Evolutionary conservation across 2,113 vertebrate genomes (phyloP).

Genomic region (Megalops atlanticus): DNA sequence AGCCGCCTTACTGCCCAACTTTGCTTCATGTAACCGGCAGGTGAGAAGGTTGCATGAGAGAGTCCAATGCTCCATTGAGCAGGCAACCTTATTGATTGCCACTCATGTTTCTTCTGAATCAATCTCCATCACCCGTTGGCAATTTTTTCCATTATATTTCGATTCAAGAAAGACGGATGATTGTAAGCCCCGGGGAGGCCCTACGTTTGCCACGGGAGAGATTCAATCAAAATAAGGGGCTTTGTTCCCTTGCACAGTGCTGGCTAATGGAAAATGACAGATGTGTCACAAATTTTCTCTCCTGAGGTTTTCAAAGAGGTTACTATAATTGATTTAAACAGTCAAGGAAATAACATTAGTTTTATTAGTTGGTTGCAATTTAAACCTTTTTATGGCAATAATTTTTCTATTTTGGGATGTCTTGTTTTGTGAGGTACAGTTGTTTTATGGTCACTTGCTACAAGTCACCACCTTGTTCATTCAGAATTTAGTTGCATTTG

Average conservation of each 20-base stretch:
- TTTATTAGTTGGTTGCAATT: neutral
- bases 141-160: constrained; percentile 60
- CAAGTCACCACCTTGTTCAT: no score
- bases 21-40: constrained; percentile 45
- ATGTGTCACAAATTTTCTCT: constrained; percentile 43
- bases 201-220: constrained; percentile 35
- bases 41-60: constrained; percentile 32
- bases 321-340: constrained; percentile 57
- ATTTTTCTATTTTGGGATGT: neutral
- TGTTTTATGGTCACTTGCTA: no score
- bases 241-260: constrained; percentile 36
- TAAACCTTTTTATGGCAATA: constrained; percentile 22
- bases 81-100: constrained; percentile 63
- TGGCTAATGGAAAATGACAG: constrained; percentile 49
- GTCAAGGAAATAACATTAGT: constrained; percentile 38
- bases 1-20: constrained; percentile 38
- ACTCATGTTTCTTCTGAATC: constrained; percentile 65
- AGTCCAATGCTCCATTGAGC: constrained; percentile 49
- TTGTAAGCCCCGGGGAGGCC: constrained; percentile 28
- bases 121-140: constrained; percentile 65
- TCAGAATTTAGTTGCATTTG: no score
- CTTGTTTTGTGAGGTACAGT: neutral
- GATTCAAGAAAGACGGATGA: constrained; percentile 55
- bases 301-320: constrained; percentile 46
- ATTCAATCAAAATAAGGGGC: constrained; percentile 54